Conservation (phyloP, 2,113 vertebrate species). For the Mustela nigripes region DNA sequence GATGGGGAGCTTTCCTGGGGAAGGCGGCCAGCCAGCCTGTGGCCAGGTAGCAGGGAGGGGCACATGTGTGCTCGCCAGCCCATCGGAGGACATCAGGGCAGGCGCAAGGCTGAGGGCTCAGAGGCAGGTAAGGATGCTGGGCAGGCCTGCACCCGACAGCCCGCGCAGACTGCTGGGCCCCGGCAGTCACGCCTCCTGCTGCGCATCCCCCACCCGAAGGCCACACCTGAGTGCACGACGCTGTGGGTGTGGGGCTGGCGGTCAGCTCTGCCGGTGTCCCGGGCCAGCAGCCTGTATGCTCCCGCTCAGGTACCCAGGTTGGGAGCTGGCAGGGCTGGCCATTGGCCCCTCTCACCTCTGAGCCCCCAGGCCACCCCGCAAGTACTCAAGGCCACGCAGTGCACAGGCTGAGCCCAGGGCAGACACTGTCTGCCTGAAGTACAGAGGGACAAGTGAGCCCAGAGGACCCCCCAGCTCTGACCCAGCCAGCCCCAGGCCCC, state of each 20-base stretch:
- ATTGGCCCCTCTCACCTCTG: fast-evolving
- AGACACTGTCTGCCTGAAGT: fast-evolving
- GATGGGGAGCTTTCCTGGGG: neutral
- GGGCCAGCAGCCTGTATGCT: fast-evolving
- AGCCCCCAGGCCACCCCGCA: fast-evolving
- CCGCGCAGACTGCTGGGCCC: fast-evolving
- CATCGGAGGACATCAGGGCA: neutral
- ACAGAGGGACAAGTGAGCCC: neutral
- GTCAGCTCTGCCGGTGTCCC: neutral
- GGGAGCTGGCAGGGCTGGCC: neutral
- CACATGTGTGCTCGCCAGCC: fast-evolving
- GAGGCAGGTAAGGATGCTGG: neutral
- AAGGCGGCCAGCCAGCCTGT: neutral
- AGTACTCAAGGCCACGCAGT: no score
- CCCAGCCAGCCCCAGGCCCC: fast-evolving
- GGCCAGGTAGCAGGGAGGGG: fast-evolving
- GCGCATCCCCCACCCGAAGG: neutral
- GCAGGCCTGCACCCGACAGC: fast-evolving
- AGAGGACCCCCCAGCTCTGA: neutral
- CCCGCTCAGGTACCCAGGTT: neutral
- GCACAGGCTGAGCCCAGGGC: neutral
- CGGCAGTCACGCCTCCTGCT: fast-evolving
- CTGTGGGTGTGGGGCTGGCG: neutral
- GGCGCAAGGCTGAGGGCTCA: neutral
- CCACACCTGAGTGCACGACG: neutral